Conservation (phyloP, 2,113 vertebrate species). For the Bambusicola thoracicus region DNA sequence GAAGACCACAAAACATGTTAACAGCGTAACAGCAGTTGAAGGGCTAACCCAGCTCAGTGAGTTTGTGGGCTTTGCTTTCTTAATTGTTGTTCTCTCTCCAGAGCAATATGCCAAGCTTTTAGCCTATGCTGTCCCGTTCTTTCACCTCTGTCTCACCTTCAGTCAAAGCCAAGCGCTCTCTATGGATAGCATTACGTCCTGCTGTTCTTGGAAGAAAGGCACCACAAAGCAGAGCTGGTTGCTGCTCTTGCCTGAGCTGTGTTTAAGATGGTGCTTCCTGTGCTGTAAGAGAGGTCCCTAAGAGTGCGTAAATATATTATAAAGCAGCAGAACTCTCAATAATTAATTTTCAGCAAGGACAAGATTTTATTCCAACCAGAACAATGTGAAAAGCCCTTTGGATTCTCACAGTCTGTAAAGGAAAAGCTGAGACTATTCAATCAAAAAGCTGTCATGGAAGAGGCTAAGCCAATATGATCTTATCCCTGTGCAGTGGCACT, state of each 20-base stretch:
- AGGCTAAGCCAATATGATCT: not conserved
- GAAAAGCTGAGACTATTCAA: not conserved
- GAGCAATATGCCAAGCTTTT: not conserved
- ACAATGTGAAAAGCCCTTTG: not conserved
- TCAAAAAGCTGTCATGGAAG: not conserved
- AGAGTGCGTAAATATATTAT: slow-evolving; percentile 51
- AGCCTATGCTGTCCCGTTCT: not conserved
- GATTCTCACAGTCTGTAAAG: not conserved
- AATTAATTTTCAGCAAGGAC: slow-evolving; percentile 51
- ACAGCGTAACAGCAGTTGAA: not conserved
- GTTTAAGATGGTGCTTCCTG: not conserved
- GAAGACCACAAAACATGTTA: slow-evolving; percentile 6
- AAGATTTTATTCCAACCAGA: slow-evolving; percentile 13
- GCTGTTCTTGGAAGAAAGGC: not conserved
- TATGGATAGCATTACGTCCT: not conserved
- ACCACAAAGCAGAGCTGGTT: not conserved
- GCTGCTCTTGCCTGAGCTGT: not conserved
- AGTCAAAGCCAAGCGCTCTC: not conserved
- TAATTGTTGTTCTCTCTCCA: not conserved
- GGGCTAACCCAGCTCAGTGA: not conserved
- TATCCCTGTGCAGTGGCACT: not conserved
- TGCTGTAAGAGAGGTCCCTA: not conserved
- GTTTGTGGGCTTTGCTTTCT: not conserved
- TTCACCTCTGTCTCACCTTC: not conserved
- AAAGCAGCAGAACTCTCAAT: slow-evolving; percentile 45